Evolutionary conservation across 1,140 invertebrate genomes (phyloP).

Genomic region (Drosophila chauvacae): DNA sequence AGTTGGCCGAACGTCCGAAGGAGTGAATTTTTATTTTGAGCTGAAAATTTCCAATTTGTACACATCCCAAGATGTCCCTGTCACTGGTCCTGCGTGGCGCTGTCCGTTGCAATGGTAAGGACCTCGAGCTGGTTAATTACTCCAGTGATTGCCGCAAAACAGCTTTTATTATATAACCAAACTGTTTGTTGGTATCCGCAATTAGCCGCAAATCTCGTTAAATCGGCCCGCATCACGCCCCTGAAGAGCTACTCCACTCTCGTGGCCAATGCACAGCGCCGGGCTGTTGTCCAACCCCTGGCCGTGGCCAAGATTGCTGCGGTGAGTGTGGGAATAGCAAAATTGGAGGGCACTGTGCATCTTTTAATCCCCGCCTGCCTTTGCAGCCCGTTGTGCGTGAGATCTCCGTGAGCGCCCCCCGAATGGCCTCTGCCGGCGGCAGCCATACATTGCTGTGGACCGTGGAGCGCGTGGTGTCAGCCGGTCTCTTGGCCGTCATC

Average conservation of each 20-base stretch:
- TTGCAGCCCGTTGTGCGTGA: slow-evolving; percentile 59
- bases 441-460: slow-evolving; percentile 89
- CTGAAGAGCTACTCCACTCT: slow-evolving; percentile 72
- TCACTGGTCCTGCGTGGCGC: slow-evolving; percentile 58
- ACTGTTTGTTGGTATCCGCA: slow-evolving; percentile 32
- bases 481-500: slow-evolving; percentile 87
- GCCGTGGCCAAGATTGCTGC: slow-evolving; percentile 51
- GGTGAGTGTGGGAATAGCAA: slow-evolving; percentile 37
- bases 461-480: slow-evolving; percentile 87
- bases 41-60: slow-evolving; percentile 29
- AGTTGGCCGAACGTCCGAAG: slow-evolving; percentile 24
- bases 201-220: slow-evolving; percentile 64
- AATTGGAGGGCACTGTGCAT: not conserved
- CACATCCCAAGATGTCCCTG: slow-evolving; percentile 53
- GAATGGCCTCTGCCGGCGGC: slow-evolving; percentile 71
- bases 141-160: not conserved
- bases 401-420: slow-evolving; percentile 69
- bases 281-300: slow-evolving; percentile 53
- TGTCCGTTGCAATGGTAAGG: slow-evolving; percentile 61
- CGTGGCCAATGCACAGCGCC: slow-evolving; percentile 59
- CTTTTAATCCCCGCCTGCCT: not conserved
- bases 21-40: slow-evolving; percentile 46
- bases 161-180: slow-evolving; percentile 67
- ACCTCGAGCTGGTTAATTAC: not conserved
- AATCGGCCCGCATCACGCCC: slow-evolving; percentile 59